phyloP scores from a whole-genome alignment of 2,888 invertebrate genomes.

The Drosophila rellima region DNA sequence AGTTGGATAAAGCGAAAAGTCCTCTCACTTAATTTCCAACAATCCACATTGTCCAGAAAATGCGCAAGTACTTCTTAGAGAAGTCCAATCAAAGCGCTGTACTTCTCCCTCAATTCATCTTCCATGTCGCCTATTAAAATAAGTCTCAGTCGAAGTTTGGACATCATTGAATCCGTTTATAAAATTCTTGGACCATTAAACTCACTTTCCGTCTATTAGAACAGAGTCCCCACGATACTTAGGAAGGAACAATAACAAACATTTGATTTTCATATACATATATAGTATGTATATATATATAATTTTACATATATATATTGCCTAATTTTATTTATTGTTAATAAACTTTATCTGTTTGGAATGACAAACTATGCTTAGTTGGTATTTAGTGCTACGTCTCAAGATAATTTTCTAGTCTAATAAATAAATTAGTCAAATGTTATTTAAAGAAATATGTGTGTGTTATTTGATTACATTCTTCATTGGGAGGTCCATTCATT shows the following conservation, averaged over 20 bases:
- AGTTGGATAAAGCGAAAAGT: neutral
- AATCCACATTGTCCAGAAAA: neutral
- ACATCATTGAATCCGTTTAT: neutral
- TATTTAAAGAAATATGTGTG: conserved; percentile 35
- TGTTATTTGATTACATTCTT: conserved; percentile 42
- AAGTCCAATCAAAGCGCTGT: neutral
- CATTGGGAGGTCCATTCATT: conserved; percentile 75
- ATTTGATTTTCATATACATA: conserved; percentile 9
- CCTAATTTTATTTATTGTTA: conserved; percentile 53
- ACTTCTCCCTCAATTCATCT: neutral
- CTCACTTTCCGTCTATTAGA: neutral
- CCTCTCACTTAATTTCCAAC: neutral
- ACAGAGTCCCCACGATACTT: neutral
- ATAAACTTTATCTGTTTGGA: conserved; percentile 57
- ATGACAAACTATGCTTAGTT: conserved; percentile 59
- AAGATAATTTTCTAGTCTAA: conserved; percentile 59
- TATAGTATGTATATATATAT: conserved; percentile 15
- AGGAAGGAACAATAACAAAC: neutral
- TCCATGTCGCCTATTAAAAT: neutral
- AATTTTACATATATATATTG: conserved; percentile 32
- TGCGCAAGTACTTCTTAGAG: neutral
- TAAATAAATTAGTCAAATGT: conserved; percentile 56
- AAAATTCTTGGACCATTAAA: neutral
- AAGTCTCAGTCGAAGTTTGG: neutral
- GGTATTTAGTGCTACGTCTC: conserved; percentile 54